Percentiles rank a stretch among this genome's conserved stretches.
These are phyloP conservation scores for Callosobruchus maculatus DNA, from an alignment of 2,888 invertebrate species.

Conservation along the genomic window DNA sequence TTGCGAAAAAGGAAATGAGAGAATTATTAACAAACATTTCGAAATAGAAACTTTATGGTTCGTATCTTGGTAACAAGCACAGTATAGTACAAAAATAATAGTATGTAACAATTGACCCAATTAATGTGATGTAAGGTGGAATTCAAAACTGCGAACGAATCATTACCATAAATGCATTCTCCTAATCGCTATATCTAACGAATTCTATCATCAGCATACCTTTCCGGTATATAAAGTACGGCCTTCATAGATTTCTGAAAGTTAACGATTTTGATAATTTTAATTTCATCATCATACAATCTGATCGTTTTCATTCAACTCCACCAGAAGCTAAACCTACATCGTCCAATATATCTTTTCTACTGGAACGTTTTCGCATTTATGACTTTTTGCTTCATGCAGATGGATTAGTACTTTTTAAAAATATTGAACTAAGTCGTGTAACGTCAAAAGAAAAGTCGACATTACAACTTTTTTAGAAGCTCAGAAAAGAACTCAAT, in stretches of 20 bases:
- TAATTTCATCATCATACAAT: no score
- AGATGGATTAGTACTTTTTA: no score
- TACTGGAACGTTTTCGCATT: no score
- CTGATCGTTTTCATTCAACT: no score
- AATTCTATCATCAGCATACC: background rate
- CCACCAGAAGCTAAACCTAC: no score
- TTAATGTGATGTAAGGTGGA: background rate
- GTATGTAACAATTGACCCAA: background rate
- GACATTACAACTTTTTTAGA: no score
- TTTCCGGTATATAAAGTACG: background rate
- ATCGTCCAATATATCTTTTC: no score
- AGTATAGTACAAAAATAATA: conserved; percentile 6
- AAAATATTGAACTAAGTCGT: no score
- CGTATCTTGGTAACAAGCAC: conserved; percentile 22
- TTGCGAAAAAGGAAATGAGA: conserved; percentile 28
- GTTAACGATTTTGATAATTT: no score
- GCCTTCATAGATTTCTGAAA: background rate
- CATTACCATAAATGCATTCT: background rate
- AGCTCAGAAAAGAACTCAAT: no score
- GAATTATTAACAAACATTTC: conserved; percentile 25
- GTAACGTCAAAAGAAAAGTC: no score
- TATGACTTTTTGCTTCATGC: no score
- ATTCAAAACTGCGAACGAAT: background rate
- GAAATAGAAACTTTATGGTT: conserved; percentile 14
- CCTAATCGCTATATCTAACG: background rate